Evolutionary conservation across 2,888 invertebrate genomes (phyloP), one percentile per base, ranked within the genome.

Genomic region (Teinopalpus imperialis): DNA sequence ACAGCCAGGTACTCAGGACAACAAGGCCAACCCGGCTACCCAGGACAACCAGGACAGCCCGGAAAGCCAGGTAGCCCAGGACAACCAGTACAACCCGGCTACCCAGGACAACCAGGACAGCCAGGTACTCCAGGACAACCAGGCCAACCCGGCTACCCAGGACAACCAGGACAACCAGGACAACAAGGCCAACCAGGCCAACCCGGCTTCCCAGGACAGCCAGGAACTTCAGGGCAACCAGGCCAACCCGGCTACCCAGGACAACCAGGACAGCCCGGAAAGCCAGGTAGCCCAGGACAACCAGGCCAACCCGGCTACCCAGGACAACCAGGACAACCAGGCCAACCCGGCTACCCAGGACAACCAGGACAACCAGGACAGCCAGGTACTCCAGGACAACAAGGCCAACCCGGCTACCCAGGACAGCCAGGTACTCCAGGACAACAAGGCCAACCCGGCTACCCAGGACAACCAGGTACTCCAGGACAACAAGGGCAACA

Each of bases 381-480:
- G n/a, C 56, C 50, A 21, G 58, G 52, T 7, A 35, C 46, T 30
- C 57, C 55, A 46, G 55, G 54, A 39, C 26, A 36, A 5, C 48
- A 49, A 30, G 46, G 50, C 2, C 37, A 41, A 6, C 66, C 71
- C 47, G 69, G 67, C 32, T 47, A 53, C 24, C 61, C 81, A 8
- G 57, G 48, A 13, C 47, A 54, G 3, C 82, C 83, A 44, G 63
- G 63, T 2, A 59, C 63, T 6, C 80, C 78, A 43, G 81, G 71
- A 1, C 63, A 65, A 3, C 82, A 81, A 0, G 88, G 80, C 6
- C 80, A 59, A 14, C 92, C 92, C 21, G 87, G 52, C 1, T 14
- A 47, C 1, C 55, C 59, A 21, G 53, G 54, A 3, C 37, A 54
- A 2, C 54, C 57, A 6, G 56, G 56, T 1, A 12, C 46, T 2